Conservation (phyloP, 53 echinoderm and acorn worm species). For the Astropecten irregularis region DNA sequence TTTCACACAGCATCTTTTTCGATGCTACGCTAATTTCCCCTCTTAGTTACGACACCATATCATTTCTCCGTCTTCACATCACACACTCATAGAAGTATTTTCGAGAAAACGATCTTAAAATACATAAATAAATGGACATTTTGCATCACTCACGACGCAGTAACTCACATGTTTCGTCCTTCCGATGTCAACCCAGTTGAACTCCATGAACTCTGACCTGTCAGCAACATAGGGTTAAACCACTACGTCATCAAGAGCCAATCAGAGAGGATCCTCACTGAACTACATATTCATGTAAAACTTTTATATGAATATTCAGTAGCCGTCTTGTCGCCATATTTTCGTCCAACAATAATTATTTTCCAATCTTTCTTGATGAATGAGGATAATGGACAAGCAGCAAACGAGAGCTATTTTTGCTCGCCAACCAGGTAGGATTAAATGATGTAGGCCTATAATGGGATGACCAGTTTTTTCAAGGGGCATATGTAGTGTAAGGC, state of each 20-base stretch:
- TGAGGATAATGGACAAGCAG: slow-evolving; percentile 49
- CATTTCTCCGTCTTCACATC: too few relatives aligned
- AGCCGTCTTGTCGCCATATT: neutral
- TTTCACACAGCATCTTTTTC: too few relatives aligned
- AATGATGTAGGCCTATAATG: neutral
- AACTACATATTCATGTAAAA: neutral
- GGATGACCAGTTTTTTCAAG: too few relatives aligned
- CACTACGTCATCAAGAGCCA: neutral
- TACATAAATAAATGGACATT: too few relatives aligned
- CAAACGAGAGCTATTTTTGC: slow-evolving; percentile 52
- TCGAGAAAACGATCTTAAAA: too few relatives aligned
- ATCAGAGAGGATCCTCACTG: neutral
- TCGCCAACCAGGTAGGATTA: slow-evolving; percentile 58
- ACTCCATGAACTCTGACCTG: neutral
- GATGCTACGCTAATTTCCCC: too few relatives aligned
- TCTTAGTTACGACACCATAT: too few relatives aligned
- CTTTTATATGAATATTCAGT: slow-evolving; percentile 28
- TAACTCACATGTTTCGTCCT: neutral
- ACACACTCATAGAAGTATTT: too few relatives aligned
- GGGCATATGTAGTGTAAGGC: too few relatives aligned
- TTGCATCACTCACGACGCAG: neutral
- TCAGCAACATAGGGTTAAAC: too few relatives aligned
- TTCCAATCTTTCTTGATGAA: neutral
- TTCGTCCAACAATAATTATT: too few relatives aligned
- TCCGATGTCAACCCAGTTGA: neutral